phyloP scores from a whole-genome alignment of 1,140 invertebrate species.

The Halesus radiatus region DNA sequence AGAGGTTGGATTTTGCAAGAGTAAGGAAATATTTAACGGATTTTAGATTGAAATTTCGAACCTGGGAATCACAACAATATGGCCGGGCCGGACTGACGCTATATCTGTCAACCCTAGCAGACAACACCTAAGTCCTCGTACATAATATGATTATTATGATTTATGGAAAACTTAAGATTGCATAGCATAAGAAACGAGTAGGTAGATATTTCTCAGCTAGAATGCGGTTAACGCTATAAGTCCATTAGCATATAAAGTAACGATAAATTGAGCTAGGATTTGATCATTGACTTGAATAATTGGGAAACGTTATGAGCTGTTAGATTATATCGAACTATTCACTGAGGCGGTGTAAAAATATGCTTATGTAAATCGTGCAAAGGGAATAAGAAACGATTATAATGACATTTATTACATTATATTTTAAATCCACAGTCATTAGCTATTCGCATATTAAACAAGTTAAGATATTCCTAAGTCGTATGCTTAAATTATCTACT shows the following conservation, averaged over 20 bases:
- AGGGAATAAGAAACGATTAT: neutral
- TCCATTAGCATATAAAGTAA: conserved; percentile 37
- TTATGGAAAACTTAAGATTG: too few species aligned
- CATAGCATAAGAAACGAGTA: neutral
- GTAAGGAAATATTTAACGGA: too few species aligned
- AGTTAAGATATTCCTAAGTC: too few species aligned
- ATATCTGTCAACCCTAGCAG: too few species aligned
- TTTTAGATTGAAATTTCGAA: too few species aligned
- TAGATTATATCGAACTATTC: neutral
- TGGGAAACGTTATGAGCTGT: neutral
- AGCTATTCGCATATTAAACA: too few species aligned
- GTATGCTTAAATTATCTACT: too few species aligned
- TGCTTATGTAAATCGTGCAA: neutral
- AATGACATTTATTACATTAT: neutral
- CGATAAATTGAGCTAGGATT: conserved; percentile 13
- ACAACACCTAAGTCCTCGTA: too few species aligned
- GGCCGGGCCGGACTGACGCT: too few species aligned
- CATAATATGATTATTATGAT: too few species aligned
- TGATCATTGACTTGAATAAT: neutral
- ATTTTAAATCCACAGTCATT: neutral
- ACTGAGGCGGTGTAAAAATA: neutral
- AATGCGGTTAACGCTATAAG: conserved; percentile 19
- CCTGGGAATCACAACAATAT: too few species aligned
- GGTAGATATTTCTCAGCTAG: neutral
- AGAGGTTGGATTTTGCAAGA: too few species aligned